These are phyloP conservation scores for Peromyscus leucopus DNA, from an alignment of 2,113 vertebrate genomes.

Conservation along the genomic window DNA sequence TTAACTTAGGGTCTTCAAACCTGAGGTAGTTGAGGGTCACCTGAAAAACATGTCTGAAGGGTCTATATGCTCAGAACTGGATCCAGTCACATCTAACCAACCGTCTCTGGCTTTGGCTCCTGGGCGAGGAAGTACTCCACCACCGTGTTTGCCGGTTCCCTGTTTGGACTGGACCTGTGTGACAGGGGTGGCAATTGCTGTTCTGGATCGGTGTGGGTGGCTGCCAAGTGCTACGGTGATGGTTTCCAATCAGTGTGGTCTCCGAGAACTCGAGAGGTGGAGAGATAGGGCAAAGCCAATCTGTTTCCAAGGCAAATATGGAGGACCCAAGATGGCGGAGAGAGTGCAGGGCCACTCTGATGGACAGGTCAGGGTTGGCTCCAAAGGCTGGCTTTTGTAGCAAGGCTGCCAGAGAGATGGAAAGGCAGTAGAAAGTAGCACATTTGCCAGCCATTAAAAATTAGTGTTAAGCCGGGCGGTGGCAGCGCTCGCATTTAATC, in stretches of 20 bases:
- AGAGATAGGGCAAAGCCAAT: not conserved
- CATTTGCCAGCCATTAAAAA: not conserved
- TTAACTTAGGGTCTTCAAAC: constrained; percentile 77
- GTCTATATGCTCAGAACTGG: not conserved
- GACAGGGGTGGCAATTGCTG: not conserved
- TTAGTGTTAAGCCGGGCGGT: not conserved
- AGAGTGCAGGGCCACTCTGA: not conserved
- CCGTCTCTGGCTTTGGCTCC: constrained; percentile 60
- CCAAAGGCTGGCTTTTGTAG: constrained; percentile 45
- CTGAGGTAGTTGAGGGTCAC: constrained; percentile 88
- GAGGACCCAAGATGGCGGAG: not conserved
- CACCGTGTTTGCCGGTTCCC: constrained; percentile 3
- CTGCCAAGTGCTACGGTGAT: not conserved
- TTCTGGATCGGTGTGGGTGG: not conserved
- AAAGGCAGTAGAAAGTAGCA: constrained; percentile 35
- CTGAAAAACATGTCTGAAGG: constrained; percentile 22
- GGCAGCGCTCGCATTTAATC: not conserved
- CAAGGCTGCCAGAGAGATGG: constrained; percentile 54
- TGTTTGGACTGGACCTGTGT: constrained; percentile 62
- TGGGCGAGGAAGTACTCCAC: not conserved
- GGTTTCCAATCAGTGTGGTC: not conserved
- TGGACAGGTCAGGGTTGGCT: not conserved
- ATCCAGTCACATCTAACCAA: constrained; percentile 44
- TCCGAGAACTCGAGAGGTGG: not conserved
- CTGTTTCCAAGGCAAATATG: constrained; percentile 10